These are phyloP conservation scores for Scomber japonicus DNA, from an alignment of 2,113 vertebrate genomes.

Conservation along the genomic window DNA sequence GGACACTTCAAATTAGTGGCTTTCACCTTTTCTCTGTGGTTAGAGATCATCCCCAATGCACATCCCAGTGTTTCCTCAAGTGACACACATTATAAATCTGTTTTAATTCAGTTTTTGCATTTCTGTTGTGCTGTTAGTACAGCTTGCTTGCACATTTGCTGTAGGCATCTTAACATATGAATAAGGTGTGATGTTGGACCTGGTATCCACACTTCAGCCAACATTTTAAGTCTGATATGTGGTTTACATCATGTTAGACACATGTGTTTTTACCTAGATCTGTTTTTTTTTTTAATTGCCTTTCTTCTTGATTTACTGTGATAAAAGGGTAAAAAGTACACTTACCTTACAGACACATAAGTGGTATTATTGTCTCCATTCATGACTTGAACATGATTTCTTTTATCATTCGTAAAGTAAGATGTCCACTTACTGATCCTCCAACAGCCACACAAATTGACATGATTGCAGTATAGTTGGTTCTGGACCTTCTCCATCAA, in stretches of 20 bases:
- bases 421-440: constrained; percentile 9
- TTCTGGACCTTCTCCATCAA: constrained; percentile 39
- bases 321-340: background rate
- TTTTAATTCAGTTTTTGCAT: background rate
- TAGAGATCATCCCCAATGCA: background rate
- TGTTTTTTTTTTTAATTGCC: constrained; percentile 12
- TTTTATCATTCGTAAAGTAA: constrained; percentile 11
- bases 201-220: background rate
- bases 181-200: background rate
- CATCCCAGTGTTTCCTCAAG: background rate
- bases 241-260: constrained; percentile 18
- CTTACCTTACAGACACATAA: constrained; percentile 34
- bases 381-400: constrained; percentile 20
- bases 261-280: constrained; percentile 16
- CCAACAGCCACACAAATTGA: constrained; percentile 12
- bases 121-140: background rate
- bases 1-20: too few relatives aligned
- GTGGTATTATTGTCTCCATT: constrained; percentile 48
- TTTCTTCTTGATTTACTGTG: constrained; percentile 45
- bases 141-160: background rate
- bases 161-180: background rate
- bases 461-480: background rate
- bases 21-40: too few relatives aligned
- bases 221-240: constrained; percentile 7
- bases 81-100: background rate